Conservation (phyloP, 1,140 invertebrate species). For the Zophobas morio region DNA sequence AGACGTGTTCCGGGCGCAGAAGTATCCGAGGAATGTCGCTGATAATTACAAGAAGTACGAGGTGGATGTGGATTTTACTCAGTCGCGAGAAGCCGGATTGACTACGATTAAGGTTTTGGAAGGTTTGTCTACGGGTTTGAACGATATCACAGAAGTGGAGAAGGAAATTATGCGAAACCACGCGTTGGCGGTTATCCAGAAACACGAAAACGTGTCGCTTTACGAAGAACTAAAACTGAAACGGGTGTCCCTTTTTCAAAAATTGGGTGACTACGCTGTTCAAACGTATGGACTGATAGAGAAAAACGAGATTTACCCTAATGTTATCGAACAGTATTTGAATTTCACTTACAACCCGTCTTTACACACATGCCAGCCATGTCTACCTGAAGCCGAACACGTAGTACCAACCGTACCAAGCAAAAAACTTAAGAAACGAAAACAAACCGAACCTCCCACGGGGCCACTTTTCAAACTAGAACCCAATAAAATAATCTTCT, state of each 20-base stretch:
- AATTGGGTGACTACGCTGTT: conserved; percentile 1
- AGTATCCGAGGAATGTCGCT: conserved; percentile 31
- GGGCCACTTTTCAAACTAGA: conserved; percentile 54
- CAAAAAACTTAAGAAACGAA: background rate
- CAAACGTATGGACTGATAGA: conserved; percentile 25
- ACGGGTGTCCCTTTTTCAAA: conserved; percentile 22
- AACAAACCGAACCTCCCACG: background rate
- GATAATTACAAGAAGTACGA: conserved; percentile 47
- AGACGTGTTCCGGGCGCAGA: conserved; percentile 14
- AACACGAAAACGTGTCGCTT: conserved; percentile 9
- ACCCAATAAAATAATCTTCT: conserved; percentile 60
- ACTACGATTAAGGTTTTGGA: conserved; percentile 31
- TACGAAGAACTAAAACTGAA: conserved; percentile 14
- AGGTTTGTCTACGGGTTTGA: background rate
- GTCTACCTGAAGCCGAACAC: conserved; percentile 8
- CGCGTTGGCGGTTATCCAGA: conserved; percentile 18
- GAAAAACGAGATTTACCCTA: conserved; percentile 22
- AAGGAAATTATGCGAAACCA: conserved; percentile 43
- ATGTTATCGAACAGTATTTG: conserved; percentile 35
- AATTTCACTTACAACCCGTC: conserved; percentile 16
- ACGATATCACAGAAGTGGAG: conserved; percentile 44
- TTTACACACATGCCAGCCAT: conserved; percentile 24
- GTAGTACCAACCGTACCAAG: background rate
- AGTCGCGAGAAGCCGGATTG: conserved; percentile 18
- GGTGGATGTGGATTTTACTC: conserved; percentile 35